These are phyloP conservation scores for Nyctereutes procyonoides DNA, from an alignment of 2,113 vertebrate species.

Conservation along the genomic window DNA sequence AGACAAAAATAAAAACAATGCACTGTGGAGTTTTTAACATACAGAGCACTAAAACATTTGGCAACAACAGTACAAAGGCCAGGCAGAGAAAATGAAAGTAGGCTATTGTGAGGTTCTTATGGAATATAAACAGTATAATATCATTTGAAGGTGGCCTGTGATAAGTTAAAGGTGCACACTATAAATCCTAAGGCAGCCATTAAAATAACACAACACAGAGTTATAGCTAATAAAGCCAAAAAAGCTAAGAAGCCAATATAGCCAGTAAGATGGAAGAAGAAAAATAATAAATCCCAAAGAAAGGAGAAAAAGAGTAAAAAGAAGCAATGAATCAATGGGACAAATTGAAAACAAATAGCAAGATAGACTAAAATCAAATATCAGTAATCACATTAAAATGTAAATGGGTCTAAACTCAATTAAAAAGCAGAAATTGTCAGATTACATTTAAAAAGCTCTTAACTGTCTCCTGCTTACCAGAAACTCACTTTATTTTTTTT, in stretches of 20 bases:
- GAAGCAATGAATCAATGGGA: background rate
- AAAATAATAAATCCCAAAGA: background rate
- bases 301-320: background rate
- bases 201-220: background rate
- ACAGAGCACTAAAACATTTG: background rate
- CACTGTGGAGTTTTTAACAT: background rate
- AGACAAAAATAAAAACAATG: background rate
- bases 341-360: background rate
- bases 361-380: background rate
- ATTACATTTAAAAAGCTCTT: background rate
- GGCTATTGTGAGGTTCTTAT: background rate
- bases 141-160: background rate
- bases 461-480: background rate
- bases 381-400: background rate
- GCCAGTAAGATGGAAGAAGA: background rate
- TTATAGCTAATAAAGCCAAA: background rate
- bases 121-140: background rate
- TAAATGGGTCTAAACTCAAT: background rate
- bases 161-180: background rate
- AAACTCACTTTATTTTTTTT: background rate
- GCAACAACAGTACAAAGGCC: background rate
- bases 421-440: constrained; percentile 1
- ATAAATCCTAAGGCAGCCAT: background rate
- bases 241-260: background rate
- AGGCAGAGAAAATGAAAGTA: background rate